Conservation (phyloP, 2,113 vertebrate species). For the Rana temporaria region DNA sequence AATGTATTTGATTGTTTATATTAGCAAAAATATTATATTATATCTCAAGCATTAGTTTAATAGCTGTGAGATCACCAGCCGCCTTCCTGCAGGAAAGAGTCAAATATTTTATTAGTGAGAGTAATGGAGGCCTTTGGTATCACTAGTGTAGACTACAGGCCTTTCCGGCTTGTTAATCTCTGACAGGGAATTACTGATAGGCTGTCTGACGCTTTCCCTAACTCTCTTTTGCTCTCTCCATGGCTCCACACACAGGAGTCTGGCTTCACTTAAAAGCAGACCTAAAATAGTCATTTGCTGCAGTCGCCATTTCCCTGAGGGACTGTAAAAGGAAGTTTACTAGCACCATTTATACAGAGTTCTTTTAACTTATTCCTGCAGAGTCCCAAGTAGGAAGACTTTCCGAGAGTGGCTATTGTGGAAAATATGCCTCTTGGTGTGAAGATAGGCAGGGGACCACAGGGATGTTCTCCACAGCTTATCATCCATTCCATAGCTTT, state of each 20-base stretch:
- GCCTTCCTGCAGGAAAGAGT: slow-evolving; percentile 9
- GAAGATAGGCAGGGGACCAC: slow-evolving; percentile 84
- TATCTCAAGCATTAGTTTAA: slow-evolving; percentile 8
- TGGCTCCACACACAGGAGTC: slow-evolving; percentile 60
- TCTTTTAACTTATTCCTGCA: slow-evolving; percentile 63
- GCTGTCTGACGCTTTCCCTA: slow-evolving; percentile 52
- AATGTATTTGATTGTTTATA: background rate
- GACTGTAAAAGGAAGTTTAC: slow-evolving; percentile 72
- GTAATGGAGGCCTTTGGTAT: slow-evolving; percentile 59
- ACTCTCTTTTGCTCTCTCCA: slow-evolving; percentile 58
- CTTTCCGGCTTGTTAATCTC: slow-evolving; percentile 67
- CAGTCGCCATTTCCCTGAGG: slow-evolving; percentile 59
- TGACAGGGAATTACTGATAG: slow-evolving; percentile 64
- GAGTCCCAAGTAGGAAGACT: slow-evolving; percentile 73
- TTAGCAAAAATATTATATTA: background rate
- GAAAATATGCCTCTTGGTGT: slow-evolving; percentile 81
- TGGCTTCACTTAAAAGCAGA: slow-evolving; percentile 50
- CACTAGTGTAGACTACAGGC: slow-evolving; percentile 62
- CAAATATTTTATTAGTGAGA: slow-evolving; percentile 37
- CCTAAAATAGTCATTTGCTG: slow-evolving; percentile 53
- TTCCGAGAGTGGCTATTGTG: slow-evolving; percentile 77
- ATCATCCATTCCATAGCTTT: slow-evolving; percentile 86
- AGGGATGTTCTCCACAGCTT: slow-evolving; percentile 78
- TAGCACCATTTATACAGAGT: slow-evolving; percentile 68
- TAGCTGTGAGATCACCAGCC: slow-evolving; percentile 23